Conservation (phyloP, 2,113 vertebrate species). For the Mugil cephalus region DNA sequence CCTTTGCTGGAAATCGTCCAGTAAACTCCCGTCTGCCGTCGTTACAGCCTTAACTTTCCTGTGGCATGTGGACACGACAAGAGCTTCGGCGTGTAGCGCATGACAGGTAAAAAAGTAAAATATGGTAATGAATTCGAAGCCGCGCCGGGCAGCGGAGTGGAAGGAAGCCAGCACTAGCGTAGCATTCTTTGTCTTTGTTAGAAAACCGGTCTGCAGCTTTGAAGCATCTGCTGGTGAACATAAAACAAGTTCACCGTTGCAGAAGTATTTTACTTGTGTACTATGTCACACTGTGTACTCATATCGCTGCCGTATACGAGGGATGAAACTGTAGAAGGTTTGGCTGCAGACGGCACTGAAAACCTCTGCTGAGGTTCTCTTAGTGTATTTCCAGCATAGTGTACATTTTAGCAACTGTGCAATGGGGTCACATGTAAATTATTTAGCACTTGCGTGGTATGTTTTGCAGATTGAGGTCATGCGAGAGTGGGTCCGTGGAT, state of each 20-base stretch:
- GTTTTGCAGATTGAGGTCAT: conserved; percentile 70
- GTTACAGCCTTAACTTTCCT: conserved; percentile 4
- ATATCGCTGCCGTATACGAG: no score
- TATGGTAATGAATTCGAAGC: conserved; percentile 40
- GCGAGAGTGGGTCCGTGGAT: conserved; percentile 35
- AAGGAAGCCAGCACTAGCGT: conserved; percentile 36
- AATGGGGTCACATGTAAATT: conserved; percentile 79
- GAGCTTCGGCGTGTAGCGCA: conserved; percentile 1
- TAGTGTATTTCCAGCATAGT: conserved; percentile 50
- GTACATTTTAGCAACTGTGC: conserved; percentile 76
- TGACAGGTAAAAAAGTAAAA: conserved; percentile 2
- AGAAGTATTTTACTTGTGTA: not conserved
- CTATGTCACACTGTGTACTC: no score
- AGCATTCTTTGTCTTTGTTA: conserved; percentile 21
- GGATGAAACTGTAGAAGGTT: no score
- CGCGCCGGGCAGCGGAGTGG: conserved; percentile 15
- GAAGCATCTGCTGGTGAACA: conserved; percentile 40
- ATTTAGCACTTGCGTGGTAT: conserved; percentile 71
- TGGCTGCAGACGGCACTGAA: conserved; percentile 12
- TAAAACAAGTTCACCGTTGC: conserved; percentile 22
- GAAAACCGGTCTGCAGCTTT: conserved; percentile 30
- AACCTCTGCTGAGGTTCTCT: conserved; percentile 27
- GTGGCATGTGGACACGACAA: not conserved
- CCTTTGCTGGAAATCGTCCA: not conserved
- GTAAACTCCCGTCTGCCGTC: not conserved